Evolutionary conservation across 2,888 invertebrate genomes (phyloP), one percentile per base, ranked within the genome.

Genomic region (Darwinula stevensoni): DNA sequence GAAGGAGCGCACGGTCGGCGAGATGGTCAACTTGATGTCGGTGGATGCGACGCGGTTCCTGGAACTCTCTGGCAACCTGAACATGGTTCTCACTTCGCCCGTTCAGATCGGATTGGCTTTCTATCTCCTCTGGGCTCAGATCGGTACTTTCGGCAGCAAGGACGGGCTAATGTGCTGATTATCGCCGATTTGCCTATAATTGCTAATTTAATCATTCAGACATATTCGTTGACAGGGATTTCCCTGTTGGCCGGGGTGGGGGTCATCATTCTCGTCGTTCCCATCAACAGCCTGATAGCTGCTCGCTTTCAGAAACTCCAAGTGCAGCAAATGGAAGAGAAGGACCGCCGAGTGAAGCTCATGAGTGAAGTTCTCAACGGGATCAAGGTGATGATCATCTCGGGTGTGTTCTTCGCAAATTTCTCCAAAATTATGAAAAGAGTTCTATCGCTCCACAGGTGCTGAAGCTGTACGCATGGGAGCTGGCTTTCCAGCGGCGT

Each of bases 321-420:
- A n/a, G n/a, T 41, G 26, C 35, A 42, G 27, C 49, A 48, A 38
- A 50, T 54, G 48, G 42, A 43, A 31, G 42, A 43, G 34, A 56
- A 56, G 39, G 54, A 54, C 35, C 45, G 47, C 16, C 37, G 54
- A 17, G 41, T 53, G 5, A 51, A 52, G 32, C 38, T 50, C 35
- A 49, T 52, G 44, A 49, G 44, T 22, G 54, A 54, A 39, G 45
- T 51, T 31, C 39, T 54, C 12, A 50, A 46, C 36, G 52, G 52
- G 18, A 51, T 54, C 17, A 53, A 51, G 43, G 46, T 46, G 32
- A 17, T 27, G 9, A 2, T 18, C 9, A 2, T 11, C 2, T 33
- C 11, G 14, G 16, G 15, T 16, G 6, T 18, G 6, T n/a, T n/a
- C n/a, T n/a, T n/a, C n/a, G n/a, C n/a, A n/a, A n/a, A n/a, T n/a